Conservation (phyloP, 1,140 invertebrate species). For the Drosophila melanogaster region DNA sequence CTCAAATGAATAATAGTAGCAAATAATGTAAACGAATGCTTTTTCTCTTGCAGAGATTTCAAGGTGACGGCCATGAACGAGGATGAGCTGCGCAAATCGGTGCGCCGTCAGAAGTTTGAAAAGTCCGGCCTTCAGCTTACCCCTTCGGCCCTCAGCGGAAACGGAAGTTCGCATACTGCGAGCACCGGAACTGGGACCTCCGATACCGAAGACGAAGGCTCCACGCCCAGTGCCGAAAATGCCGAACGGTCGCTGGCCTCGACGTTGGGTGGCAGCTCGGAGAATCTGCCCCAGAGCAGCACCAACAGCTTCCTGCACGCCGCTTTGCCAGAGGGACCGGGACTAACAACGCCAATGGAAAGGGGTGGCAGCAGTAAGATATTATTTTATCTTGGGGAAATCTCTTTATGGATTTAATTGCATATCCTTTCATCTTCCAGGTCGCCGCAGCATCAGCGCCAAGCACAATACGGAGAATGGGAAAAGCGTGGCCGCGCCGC, state of each 20-base stretch:
- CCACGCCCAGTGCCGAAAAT: slow-evolving; percentile 91
- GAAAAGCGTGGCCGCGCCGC: slow-evolving; percentile 76
- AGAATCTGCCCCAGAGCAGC: slow-evolving; percentile 74
- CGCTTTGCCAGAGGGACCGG: slow-evolving; percentile 80
- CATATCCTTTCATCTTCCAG: slow-evolving; percentile 22
- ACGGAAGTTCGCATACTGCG: slow-evolving; percentile 83
- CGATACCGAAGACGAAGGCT: slow-evolving; percentile 91
- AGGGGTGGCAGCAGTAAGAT: slow-evolving; percentile 84
- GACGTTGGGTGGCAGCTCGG: slow-evolving; percentile 81
- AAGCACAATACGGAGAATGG: slow-evolving; percentile 83
- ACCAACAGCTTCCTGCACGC: slow-evolving; percentile 78
- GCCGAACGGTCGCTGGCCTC: slow-evolving; percentile 86
- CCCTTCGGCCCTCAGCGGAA: slow-evolving; percentile 71
- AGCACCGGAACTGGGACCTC: slow-evolving; percentile 90
- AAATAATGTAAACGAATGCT: slow-evolving; percentile 2
- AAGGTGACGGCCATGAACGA: slow-evolving; percentile 95
- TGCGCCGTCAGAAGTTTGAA: slow-evolving; percentile 89
- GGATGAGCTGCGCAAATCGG: slow-evolving; percentile 91
- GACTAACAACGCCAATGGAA: slow-evolving; percentile 58
- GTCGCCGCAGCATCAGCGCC: slow-evolving; percentile 84
- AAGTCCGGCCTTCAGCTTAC: slow-evolving; percentile 85
- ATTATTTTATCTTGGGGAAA: neutral
- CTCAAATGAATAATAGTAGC: neutral
- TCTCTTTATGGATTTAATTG: neutral
- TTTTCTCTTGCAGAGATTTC: slow-evolving; percentile 87